Evolutionary conservation across 1,140 invertebrate genomes (phyloP).

Genomic region (Brachionus plicatilis): DNA sequence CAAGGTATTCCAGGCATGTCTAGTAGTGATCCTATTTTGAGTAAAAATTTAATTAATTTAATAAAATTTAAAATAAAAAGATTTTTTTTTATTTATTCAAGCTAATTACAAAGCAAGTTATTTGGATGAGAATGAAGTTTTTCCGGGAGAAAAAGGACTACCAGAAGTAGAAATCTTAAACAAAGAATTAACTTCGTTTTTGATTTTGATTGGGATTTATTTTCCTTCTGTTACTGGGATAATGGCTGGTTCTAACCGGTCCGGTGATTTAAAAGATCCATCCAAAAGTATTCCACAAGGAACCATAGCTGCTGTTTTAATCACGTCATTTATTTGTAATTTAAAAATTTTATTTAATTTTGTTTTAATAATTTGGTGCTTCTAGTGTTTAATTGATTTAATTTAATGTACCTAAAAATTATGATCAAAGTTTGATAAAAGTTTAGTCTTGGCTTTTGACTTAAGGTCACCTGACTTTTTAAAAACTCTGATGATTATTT

Average conservation of each 20-base stretch:
- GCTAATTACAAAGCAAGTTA: background rate
- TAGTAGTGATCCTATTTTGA: background rate
- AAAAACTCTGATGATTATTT: too few relatives aligned
- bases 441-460: too few relatives aligned
- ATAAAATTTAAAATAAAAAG: background rate
- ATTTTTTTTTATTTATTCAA: background rate
- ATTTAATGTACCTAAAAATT: too few relatives aligned
- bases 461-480: too few relatives aligned
- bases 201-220: constrained; percentile 94
- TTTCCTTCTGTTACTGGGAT: constrained; percentile 99
- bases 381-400: too few relatives aligned
- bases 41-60: background rate
- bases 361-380: too few relatives aligned
- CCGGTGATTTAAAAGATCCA: constrained; percentile 93
- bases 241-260: constrained; percentile 98
- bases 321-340: constrained; percentile 85
- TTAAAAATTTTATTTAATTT: constrained; percentile 43
- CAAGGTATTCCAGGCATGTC: constrained; percentile 34
- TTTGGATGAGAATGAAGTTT: constrained; percentile 20
- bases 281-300: constrained; percentile 96
- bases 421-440: too few relatives aligned
- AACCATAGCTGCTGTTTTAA: constrained; percentile 89
- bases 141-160: background rate
- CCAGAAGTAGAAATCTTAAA: constrained; percentile 58
- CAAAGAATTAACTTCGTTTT: constrained; percentile 73